phyloP scores from a whole-genome alignment of 2,888 invertebrate species.

The Octonoba sinensis region DNA sequence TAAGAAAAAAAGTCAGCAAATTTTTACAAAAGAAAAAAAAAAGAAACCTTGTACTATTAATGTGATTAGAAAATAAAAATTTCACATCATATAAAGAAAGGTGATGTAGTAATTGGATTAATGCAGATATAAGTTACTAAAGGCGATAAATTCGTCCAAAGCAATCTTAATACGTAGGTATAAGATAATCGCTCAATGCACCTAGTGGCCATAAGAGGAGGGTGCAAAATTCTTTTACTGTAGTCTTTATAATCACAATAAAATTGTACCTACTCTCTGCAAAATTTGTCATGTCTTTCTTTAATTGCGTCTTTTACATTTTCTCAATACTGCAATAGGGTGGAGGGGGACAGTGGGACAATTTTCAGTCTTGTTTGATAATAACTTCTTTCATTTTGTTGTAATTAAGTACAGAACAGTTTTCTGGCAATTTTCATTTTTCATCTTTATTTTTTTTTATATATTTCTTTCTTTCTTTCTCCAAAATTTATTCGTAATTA shows the following conservation, averaged over 20 bases:
- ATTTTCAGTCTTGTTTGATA: background rate
- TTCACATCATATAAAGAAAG: constrained; percentile 50
- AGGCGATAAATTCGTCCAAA: constrained; percentile 63
- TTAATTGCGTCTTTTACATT: background rate
- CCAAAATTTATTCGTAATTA: too few relatives aligned
- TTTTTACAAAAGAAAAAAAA: constrained; percentile 50
- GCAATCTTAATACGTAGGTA: constrained; percentile 62
- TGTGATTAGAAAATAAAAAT: constrained; percentile 57
- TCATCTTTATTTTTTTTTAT: too few relatives aligned
- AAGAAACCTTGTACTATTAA: constrained; percentile 52
- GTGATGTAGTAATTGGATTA: constrained; percentile 60
- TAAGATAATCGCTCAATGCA: constrained; percentile 63
- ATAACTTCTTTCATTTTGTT: background rate
- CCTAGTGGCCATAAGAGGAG: constrained; percentile 62
- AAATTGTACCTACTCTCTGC: constrained; percentile 62
- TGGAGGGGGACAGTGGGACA: too few relatives aligned
- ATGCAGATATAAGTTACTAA: constrained; percentile 58
- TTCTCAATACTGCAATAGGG: too few relatives aligned
- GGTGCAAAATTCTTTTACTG: constrained; percentile 64
- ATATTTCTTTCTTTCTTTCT: too few relatives aligned
- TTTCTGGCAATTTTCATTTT: too few relatives aligned
- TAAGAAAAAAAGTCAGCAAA: constrained; percentile 53
- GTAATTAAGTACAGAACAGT: too few relatives aligned
- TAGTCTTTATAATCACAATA: constrained; percentile 63
- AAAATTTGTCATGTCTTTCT: constrained; percentile 10